These are phyloP conservation scores for Mormyrus hasselquistii DNA, from an alignment of 2,797 vertebrate species.

Conservation along the genomic window DNA sequence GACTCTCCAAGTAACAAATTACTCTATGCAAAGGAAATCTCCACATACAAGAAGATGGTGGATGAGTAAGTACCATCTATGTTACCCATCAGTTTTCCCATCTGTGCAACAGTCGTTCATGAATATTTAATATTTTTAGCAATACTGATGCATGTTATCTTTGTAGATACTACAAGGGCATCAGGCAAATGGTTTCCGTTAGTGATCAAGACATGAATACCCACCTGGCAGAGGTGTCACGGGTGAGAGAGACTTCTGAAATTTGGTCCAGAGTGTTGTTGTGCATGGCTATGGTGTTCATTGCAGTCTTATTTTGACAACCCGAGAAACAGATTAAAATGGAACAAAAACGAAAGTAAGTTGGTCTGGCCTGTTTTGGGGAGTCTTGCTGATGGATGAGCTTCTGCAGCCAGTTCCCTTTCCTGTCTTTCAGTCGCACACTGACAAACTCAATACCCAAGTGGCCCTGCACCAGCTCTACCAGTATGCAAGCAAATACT, in stretches of 20 bases:
- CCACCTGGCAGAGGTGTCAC: slow-evolving; percentile 93
- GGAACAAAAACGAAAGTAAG: background rate
- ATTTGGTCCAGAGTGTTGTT: background rate
- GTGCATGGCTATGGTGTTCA: background rate
- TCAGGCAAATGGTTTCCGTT: slow-evolving; percentile 91
- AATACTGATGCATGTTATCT: background rate
- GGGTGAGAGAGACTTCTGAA: slow-evolving; percentile 66
- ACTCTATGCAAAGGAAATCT: slow-evolving; percentile 98
- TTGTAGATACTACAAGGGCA: slow-evolving; percentile 88
- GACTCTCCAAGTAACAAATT: slow-evolving; percentile 99
- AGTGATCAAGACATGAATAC: slow-evolving; percentile 99
- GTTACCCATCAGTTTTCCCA: background rate
- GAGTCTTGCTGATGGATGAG: background rate
- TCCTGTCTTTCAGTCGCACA: slow-evolving; percentile 71
- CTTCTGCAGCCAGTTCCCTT: background rate
- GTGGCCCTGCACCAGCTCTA: slow-evolving; percentile 94
- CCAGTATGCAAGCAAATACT: slow-evolving; percentile 97
- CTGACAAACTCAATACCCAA: slow-evolving; percentile 87
- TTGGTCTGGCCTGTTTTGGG: background rate
- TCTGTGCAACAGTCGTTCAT: background rate
- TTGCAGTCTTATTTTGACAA: background rate
- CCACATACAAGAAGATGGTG: slow-evolving; percentile 98
- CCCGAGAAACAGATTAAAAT: background rate
- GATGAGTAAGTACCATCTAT: slow-evolving; percentile 80
- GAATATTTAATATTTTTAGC: background rate